Evolutionary conservation across 2,888 invertebrate species (phyloP).

Genomic region (Agrotis segetum): DNA sequence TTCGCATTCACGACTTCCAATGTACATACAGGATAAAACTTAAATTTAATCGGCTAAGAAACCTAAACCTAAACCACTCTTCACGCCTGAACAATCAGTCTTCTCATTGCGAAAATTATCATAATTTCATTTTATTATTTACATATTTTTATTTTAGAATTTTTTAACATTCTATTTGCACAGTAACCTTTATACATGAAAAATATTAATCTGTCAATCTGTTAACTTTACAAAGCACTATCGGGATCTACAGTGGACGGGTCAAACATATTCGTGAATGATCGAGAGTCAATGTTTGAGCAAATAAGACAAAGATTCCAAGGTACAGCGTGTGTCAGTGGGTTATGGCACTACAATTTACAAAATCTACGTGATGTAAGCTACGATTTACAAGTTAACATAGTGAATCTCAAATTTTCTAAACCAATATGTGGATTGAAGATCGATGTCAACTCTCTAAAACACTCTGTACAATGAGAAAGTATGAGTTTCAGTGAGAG

Average conservation of each 20-base stretch:
- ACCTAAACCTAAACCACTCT: constrained; percentile 85
- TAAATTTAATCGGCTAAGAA: constrained; percentile 83
- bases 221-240: constrained; percentile 72
- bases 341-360: constrained; percentile 83
- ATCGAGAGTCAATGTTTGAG: constrained; percentile 73
- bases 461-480: constrained; percentile 45
- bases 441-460: constrained; percentile 51
- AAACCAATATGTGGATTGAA: constrained; percentile 54
- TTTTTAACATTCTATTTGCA: constrained; percentile 72
- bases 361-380: constrained; percentile 68
- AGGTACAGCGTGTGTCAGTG: constrained; percentile 72
- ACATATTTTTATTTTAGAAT: constrained; percentile 80
- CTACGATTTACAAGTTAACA: constrained; percentile 63
- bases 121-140: constrained; percentile 76
- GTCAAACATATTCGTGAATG: constrained; percentile 70
- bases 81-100: constrained; percentile 89
- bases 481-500: constrained; percentile 41
- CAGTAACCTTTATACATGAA: constrained; percentile 73
- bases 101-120: constrained; percentile 90
- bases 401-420: constrained; percentile 43
- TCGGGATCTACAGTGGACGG: constrained; percentile 82
- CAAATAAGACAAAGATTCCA: constrained; percentile 72
- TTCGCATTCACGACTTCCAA: constrained; percentile 76
- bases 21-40: constrained; percentile 80
- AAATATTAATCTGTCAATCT: constrained; percentile 65